Conservation (phyloP, 1,140 invertebrate species). For the Zaprionus gabonicus region DNA sequence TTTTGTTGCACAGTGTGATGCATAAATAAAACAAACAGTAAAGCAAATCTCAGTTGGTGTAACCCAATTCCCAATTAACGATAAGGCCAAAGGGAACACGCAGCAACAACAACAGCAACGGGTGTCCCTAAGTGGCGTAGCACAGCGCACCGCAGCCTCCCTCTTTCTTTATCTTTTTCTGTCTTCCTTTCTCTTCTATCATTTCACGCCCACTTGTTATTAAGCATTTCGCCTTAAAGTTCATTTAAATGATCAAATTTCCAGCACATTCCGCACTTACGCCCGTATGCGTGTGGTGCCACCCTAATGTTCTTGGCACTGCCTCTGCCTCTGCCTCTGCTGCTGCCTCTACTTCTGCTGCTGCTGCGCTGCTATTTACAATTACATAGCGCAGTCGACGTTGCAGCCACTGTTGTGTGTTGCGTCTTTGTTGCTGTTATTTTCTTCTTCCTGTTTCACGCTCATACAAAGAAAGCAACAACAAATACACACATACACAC, state of each 20-base stretch:
- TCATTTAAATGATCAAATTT: constrained; percentile 33
- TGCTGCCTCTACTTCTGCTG: constrained; percentile 9
- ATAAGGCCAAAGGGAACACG: constrained; percentile 1
- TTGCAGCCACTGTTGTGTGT: constrained; percentile 34
- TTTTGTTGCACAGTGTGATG: too few species aligned
- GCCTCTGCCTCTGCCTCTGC: constrained; percentile 4
- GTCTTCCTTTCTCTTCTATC: not conserved
- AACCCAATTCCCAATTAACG: constrained; percentile 36
- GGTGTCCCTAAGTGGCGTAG: not conserved
- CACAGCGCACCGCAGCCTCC: not conserved
- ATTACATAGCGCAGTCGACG: constrained; percentile 50
- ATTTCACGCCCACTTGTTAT: not conserved
- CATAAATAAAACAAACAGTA: too few species aligned
- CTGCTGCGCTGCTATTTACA: constrained; percentile 47
- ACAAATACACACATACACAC: constrained; percentile 21
- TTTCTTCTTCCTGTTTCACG: constrained; percentile 49
- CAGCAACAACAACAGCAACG: not conserved
- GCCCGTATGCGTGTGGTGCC: constrained; percentile 18
- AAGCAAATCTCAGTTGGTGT: constrained; percentile 9
- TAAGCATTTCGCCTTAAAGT: constrained; percentile 31
- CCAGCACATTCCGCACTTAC: constrained; percentile 22
- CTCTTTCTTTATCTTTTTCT: not conserved
- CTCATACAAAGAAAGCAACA: constrained; percentile 45
- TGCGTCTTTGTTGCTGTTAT: constrained; percentile 44
- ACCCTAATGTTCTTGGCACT: constrained; percentile 50